Conservation (phyloP, 2,113 vertebrate genomes). For the Ictalurus punctatus region DNA sequence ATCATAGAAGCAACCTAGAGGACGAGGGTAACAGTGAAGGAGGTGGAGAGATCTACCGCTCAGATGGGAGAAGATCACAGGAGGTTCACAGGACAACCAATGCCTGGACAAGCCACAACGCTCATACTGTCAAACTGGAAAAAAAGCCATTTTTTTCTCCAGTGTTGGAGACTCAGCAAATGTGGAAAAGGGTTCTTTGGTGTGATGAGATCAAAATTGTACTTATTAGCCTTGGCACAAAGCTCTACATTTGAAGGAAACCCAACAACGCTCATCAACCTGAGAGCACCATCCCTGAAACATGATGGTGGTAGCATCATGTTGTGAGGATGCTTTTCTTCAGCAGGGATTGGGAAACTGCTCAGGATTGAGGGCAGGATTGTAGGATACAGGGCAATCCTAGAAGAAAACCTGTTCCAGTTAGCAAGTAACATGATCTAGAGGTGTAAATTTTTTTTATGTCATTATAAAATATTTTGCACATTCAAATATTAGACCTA, state of each 20-base stretch:
- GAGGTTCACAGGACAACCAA: background rate
- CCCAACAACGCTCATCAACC: background rate
- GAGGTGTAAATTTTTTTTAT: background rate
- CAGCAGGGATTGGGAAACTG: background rate
- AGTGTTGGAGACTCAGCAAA: background rate
- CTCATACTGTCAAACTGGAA: background rate
- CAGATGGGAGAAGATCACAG: background rate
- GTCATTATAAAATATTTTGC: background rate
- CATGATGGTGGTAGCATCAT: background rate
- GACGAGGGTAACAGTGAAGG: background rate
- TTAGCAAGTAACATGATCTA: background rate
- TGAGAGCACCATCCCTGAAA: background rate
- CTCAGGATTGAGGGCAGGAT: background rate
- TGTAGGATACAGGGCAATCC: background rate
- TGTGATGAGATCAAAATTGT: background rate
- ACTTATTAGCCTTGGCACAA: background rate
- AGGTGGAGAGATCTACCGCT: background rate
- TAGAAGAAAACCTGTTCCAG: background rate
- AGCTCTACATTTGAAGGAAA: background rate
- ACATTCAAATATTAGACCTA: background rate
- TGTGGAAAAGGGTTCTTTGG: background rate
- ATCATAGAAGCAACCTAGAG: background rate
- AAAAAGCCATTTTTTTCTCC: background rate
- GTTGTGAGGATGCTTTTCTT: background rate
- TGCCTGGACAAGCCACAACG: background rate